Evolutionary conservation across 1,140 invertebrate genomes (phyloP).

Genomic region (Drosophila ficusphila): DNA sequence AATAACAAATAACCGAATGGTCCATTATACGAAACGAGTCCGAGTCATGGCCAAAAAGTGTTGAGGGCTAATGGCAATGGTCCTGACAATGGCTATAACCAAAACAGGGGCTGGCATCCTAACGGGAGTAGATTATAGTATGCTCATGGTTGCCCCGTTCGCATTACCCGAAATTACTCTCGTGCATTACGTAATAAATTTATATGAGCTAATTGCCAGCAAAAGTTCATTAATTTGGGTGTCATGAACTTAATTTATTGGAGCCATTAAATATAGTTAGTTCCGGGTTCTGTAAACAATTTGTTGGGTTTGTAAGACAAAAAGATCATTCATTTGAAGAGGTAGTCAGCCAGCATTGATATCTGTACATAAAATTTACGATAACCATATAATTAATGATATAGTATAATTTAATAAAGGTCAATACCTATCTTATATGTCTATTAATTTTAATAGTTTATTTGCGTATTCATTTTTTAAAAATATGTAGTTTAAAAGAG

Average conservation of each 20-base stretch:
- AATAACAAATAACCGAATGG: constrained; percentile 77
- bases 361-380: not conserved
- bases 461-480: not conserved
- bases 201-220: constrained; percentile 52
- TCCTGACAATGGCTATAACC: constrained; percentile 23
- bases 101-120: not conserved
- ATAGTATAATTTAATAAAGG: not conserved
- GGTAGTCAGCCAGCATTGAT: not conserved
- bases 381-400: no score
- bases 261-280: constrained; percentile 27
- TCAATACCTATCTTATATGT: not conserved
- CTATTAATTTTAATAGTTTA: not conserved
- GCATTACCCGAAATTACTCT: constrained; percentile 40
- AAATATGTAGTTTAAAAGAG: no score
- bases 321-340: not conserved
- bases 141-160: constrained; percentile 5
- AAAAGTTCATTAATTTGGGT: constrained; percentile 50
- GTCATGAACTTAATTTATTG: constrained; percentile 40
- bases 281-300: constrained; percentile 13
- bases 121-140: constrained; percentile 18
- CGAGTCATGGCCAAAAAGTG: constrained; percentile 30
- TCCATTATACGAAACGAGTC: constrained; percentile 60
- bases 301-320: not conserved
- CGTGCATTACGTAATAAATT: constrained; percentile 49
- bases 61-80: constrained; percentile 41